Percentiles rank a stretch among this genome's conserved stretches.
phyloP scores from a whole-genome alignment of 2,797 vertebrate genomes.

The Cirrhinus molitorella region DNA sequence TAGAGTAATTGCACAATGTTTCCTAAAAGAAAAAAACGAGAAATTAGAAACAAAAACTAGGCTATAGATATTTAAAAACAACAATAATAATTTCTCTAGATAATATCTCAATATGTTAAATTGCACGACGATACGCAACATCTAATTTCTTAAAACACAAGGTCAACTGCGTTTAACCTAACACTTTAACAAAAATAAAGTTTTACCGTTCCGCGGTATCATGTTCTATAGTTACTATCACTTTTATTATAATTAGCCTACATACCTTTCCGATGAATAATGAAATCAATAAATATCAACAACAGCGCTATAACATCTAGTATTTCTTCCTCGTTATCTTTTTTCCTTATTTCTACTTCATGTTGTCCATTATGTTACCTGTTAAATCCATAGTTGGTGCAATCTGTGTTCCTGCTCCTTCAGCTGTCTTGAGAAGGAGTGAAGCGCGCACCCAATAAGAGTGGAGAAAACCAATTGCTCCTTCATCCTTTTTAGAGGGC shows the following conservation, averaged over 20 bases:
- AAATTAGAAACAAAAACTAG: background rate
- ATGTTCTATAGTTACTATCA: background rate
- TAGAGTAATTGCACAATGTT: constrained; percentile 69
- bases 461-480: constrained; percentile 77
- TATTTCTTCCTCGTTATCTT: background rate
- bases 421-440: constrained; percentile 79
- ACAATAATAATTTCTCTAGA: background rate
- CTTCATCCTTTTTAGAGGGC: constrained; percentile 81
- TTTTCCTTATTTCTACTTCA: background rate
- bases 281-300: background rate
- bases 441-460: constrained; percentile 73
- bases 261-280: background rate
- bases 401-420: constrained; percentile 71
- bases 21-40: constrained; percentile 69
- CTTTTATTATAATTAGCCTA: background rate
- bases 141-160: background rate
- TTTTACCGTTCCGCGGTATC: background rate
- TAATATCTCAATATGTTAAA: background rate
- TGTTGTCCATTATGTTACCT: constrained; percentile 79
- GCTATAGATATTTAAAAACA: background rate
- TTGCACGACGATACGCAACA: background rate
- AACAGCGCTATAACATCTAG: background rate
- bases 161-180: background rate
- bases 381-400: constrained; percentile 82
- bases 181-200: background rate